Evolutionary conservation across 2,797 vertebrate species (phyloP).

Genomic region (Limosa lapponica): DNA sequence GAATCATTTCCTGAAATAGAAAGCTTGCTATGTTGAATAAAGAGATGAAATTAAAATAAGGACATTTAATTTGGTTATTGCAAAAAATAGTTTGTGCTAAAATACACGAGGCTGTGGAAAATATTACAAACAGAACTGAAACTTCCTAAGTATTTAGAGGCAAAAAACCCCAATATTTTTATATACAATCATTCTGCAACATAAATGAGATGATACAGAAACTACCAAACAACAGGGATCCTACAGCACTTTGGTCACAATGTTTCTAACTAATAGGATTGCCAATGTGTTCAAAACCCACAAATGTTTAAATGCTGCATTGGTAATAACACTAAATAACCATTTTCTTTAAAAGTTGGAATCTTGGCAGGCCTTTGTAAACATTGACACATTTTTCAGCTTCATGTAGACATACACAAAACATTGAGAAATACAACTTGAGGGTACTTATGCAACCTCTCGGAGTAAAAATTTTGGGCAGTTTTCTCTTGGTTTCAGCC

Average conservation of each 20-base stretch:
- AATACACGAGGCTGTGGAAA: background rate
- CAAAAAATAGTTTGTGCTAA: background rate
- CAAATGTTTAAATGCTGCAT: background rate
- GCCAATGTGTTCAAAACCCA: background rate
- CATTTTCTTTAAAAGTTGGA: background rate
- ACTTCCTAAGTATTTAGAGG: background rate
- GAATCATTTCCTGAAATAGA: background rate
- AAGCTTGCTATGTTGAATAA: background rate
- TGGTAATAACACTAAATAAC: background rate
- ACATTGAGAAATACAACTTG: background rate
- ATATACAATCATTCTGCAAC: background rate
- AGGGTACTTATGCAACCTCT: background rate
- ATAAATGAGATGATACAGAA: background rate
- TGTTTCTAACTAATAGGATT: background rate
- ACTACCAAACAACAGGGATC: background rate
- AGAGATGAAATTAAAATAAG: background rate
- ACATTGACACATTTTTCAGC: background rate
- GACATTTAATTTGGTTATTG: background rate
- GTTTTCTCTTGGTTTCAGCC: background rate
- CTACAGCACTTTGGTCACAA: background rate
- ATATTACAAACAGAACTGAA: background rate
- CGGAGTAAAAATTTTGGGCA: accelerated
- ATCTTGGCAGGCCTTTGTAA: background rate
- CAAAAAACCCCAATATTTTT: background rate
- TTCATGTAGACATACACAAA: background rate